Conservation (phyloP, 2,888 invertebrate species). For the Drosophila buzzatii region DNA sequence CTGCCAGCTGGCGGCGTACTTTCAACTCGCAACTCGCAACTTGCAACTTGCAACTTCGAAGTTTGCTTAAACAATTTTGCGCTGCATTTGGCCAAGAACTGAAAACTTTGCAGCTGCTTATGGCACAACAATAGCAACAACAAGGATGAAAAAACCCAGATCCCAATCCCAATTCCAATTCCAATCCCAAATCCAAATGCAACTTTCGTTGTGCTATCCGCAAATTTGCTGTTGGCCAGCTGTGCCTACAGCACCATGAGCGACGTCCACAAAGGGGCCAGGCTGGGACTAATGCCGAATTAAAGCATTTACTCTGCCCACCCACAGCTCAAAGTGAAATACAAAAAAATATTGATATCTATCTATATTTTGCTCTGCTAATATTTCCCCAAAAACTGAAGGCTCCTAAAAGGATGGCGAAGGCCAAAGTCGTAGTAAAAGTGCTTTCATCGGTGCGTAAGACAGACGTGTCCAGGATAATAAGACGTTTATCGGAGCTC, state of each 20-base stretch:
- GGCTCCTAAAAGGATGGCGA: neutral
- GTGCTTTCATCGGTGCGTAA: neutral
- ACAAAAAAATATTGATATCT: constrained; percentile 2
- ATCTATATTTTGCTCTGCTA: neutral
- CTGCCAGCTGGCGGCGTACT: constrained; percentile 39
- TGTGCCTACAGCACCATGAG: constrained; percentile 28
- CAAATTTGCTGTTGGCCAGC: constrained; percentile 35
- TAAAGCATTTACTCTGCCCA: constrained; percentile 1
- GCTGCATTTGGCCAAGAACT: constrained; percentile 52
- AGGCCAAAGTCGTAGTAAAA: neutral
- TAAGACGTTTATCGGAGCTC: neutral
- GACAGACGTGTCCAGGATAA: neutral
- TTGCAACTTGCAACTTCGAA: constrained; percentile 51
- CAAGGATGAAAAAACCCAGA: constrained; percentile 34
- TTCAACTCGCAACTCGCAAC: constrained; percentile 15
- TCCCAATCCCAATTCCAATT: neutral
- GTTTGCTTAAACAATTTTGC: constrained; percentile 70
- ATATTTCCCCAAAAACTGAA: neutral
- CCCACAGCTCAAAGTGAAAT: neutral
- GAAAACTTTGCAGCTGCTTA: constrained; percentile 49
- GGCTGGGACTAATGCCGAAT: neutral
- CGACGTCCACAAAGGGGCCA: neutral
- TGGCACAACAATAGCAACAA: constrained; percentile 22
- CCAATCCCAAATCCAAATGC: constrained; percentile 29
- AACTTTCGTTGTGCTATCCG: constrained; percentile 53